Conservation (phyloP, 2,113 vertebrate genomes). For the Lynx canadensis region DNA sequence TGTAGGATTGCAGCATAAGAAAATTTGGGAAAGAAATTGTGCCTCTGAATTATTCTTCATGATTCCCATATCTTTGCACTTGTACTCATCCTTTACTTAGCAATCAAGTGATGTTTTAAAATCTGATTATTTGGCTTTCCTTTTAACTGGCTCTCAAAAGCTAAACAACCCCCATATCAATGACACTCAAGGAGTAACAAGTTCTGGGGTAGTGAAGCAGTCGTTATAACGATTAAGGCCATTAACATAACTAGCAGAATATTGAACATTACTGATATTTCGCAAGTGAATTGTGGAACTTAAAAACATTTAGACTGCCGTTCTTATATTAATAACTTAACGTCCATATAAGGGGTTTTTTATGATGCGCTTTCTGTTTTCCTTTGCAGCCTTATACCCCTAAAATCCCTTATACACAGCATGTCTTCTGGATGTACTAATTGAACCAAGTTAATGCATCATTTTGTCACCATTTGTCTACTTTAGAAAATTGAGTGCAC, state of each 20-base stretch:
- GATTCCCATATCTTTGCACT: not conserved
- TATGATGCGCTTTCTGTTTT: not conserved
- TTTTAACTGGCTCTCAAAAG: not conserved
- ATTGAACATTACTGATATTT: not conserved
- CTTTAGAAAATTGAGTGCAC: not conserved
- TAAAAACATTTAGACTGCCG: not conserved
- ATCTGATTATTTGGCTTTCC: not conserved
- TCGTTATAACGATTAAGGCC: not conserved
- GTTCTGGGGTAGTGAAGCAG: not conserved
- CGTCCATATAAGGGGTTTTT: not conserved
- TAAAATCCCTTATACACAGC: not conserved
- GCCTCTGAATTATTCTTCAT: not conserved
- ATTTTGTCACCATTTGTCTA: not conserved
- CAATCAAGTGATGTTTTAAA: not conserved
- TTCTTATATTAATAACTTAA: not conserved
- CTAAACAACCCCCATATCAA: not conserved
- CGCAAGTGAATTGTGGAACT: not conserved
- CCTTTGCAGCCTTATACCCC: not conserved
- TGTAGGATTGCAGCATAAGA: not conserved
- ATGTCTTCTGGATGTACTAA: not conserved
- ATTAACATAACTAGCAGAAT: not conserved
- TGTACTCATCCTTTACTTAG: not conserved
- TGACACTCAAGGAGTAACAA: not conserved
- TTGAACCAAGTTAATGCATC: not conserved
- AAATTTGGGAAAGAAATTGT: not conserved